phyloP scores from a whole-genome alignment of 92 coral and sea anemone genomes.

The Heliopora coerulea region DNA sequence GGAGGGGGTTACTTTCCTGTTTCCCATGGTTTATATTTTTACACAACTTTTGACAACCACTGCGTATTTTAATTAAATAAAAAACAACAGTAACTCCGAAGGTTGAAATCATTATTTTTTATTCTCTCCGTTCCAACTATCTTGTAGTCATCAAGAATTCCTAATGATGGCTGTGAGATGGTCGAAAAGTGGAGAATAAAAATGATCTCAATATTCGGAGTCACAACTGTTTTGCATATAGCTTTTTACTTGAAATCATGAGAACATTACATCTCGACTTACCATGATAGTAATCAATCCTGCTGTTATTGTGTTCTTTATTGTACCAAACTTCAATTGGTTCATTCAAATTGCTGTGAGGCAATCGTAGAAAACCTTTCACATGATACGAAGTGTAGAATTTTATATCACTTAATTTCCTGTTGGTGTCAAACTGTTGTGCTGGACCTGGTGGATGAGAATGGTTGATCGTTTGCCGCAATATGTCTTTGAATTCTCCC shows the following conservation, averaged over 20 bases:
- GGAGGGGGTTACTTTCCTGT: no score
- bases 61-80: no score
- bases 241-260: no score
- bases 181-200: neutral
- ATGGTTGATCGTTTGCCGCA: neutral
- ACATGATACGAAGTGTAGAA: constrained; percentile 25
- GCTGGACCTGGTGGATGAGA: neutral
- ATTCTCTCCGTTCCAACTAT: neutral
- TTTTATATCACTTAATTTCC: neutral
- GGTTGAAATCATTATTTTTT: no score
- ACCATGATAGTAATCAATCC: constrained; percentile 34
- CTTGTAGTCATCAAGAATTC: neutral
- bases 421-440: neutral
- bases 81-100: no score
- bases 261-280: neutral
- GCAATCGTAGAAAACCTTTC: constrained; percentile 10
- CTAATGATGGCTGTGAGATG: no score
- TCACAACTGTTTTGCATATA: no score
- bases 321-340: constrained; percentile 39
- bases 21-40: no score
- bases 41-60: no score
- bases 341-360: constrained; percentile 4
- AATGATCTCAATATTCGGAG: no score
- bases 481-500: neutral
- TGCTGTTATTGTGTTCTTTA: constrained; percentile 25